phyloP scores from a whole-genome alignment of 2,888 invertebrate genomes.

The Drosophila recens region DNA sequence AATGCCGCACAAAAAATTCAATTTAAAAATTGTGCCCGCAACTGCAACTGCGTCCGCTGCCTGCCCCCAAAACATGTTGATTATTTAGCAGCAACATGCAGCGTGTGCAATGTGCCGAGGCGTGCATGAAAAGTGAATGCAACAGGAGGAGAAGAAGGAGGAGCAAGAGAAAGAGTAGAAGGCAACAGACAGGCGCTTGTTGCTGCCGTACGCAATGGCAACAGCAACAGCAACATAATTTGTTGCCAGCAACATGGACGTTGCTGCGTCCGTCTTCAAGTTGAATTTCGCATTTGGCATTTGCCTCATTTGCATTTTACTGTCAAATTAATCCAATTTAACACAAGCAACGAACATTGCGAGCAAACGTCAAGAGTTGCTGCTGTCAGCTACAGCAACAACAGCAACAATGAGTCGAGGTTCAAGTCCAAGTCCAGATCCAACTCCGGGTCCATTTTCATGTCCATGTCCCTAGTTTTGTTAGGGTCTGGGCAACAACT shows the following conservation, averaged over 20 bases:
- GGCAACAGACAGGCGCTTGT: conserved; percentile 16
- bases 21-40: conserved; percentile 78
- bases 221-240: conserved; percentile 57
- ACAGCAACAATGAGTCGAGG: neutral
- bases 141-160: neutral
- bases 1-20: conserved; percentile 69
- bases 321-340: conserved; percentile 81
- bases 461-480: conserved; percentile 1
- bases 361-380: conserved; percentile 26
- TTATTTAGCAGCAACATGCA: conserved; percentile 71
- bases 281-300: conserved; percentile 77
- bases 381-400: conserved; percentile 1
- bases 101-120: conserved; percentile 41
- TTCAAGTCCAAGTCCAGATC: neutral
- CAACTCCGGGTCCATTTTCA: neutral
- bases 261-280: conserved; percentile 40
- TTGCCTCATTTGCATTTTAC: conserved; percentile 81
- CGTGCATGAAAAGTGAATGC: conserved; percentile 45
- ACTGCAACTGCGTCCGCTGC: conserved; percentile 18
- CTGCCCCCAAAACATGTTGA: conserved; percentile 72
- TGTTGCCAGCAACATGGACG: conserved; percentile 75
- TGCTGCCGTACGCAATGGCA: conserved; percentile 36
- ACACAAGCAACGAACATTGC: conserved; percentile 57
- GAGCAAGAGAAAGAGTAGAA: neutral
- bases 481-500: conserved; percentile 43